phyloP scores from a whole-genome alignment of 1,140 invertebrate genomes.

The Orius insidiosus region DNA sequence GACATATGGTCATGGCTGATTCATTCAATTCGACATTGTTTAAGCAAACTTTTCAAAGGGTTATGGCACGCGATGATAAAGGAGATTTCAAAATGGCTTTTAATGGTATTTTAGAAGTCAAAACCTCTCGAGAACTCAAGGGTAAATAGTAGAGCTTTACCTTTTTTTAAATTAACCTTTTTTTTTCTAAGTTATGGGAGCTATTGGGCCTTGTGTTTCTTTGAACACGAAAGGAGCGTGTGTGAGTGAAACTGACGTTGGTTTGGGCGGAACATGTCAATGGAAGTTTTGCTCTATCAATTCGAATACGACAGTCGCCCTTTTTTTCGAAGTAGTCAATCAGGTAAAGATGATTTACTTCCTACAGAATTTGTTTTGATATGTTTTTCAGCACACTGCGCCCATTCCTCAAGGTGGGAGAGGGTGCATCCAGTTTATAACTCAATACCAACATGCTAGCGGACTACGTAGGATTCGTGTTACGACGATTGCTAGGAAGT shows the following conservation, averaged over 20 bases:
- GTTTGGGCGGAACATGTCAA: conserved; percentile 89
- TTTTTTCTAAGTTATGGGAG: conserved; percentile 85
- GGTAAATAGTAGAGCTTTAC: no score
- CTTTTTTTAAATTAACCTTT: no score
- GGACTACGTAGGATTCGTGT: conserved; percentile 89
- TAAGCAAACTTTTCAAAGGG: conserved; percentile 96
- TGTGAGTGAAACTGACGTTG: conserved; percentile 93
- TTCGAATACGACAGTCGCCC: conserved; percentile 80
- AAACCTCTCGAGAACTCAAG: conserved; percentile 78
- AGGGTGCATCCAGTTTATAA: conserved; percentile 98
- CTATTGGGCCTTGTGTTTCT: conserved; percentile 91
- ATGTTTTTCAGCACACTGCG: conserved; percentile 84
- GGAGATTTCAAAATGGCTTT: conserved; percentile 95
- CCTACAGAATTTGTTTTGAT: no score
- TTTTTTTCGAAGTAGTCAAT: conserved; percentile 98
- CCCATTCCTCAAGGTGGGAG: conserved; percentile 88
- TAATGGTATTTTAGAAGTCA: conserved; percentile 90
- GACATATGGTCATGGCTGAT: conserved; percentile 99
- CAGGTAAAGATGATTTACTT: no score
- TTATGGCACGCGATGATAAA: conserved; percentile 86
- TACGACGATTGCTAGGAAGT: conserved; percentile 89
- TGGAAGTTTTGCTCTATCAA: conserved; percentile 97
- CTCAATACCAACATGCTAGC: conserved; percentile 95
- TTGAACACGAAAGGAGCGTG: conserved; percentile 73
- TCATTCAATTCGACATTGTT: conserved; percentile 97